Conservation (phyloP, 2,113 vertebrate species). For the Ailuropoda melanoleuca region DNA sequence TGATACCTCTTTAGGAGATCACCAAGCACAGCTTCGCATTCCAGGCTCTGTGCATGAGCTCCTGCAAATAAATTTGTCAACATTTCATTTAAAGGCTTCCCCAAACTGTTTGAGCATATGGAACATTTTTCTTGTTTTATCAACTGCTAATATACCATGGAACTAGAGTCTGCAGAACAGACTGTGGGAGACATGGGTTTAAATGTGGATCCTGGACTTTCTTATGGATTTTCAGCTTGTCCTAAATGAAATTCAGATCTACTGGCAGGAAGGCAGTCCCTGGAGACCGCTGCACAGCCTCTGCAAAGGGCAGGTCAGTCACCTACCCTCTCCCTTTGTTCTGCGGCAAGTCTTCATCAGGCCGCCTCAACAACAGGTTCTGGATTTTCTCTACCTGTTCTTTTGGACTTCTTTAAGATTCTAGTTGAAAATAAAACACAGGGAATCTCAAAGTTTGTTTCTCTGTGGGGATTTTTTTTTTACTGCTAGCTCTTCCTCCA, state of each 20-base stretch:
- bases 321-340: background rate
- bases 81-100: background rate
- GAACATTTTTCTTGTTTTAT: background rate
- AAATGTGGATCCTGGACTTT: background rate
- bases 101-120: background rate
- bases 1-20: background rate
- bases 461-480: background rate
- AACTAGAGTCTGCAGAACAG: background rate
- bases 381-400: background rate
- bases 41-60: background rate
- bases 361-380: background rate
- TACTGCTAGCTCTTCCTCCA: background rate
- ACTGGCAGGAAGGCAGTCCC: background rate
- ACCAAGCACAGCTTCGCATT: background rate
- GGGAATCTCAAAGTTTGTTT: background rate
- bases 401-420: background rate
- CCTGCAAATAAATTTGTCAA: background rate
- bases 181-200: background rate
- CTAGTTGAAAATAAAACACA: background rate
- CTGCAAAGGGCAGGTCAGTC: background rate
- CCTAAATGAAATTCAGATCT: background rate
- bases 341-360: background rate
- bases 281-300: background rate
- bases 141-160: background rate
- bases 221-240: background rate